A percentile compares a stretch with the other conserved stretches of the same genome.
These are phyloP conservation scores for Myocastor coypus DNA, from an alignment of 2,113 vertebrate genomes.

Conservation along the genomic window DNA sequence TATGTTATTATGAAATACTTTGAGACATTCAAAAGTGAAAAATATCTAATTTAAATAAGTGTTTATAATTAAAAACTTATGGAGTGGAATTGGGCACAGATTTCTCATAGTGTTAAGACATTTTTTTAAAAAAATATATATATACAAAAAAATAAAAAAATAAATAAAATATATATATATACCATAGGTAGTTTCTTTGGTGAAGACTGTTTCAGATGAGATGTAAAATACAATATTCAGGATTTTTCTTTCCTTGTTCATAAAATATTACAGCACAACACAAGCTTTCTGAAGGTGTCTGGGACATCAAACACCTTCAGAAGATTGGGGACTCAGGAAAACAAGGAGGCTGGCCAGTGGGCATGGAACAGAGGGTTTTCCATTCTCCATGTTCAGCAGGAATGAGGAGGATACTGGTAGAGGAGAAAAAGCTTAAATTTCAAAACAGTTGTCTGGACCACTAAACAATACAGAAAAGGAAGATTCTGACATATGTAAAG, in stretches of 20 bases:
- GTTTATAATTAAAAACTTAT: constrained; percentile 71
- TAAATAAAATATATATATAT: constrained; percentile 52
- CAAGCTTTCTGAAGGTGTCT: constrained; percentile 73
- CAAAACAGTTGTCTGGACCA: constrained; percentile 45
- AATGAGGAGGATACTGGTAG: constrained; percentile 50
- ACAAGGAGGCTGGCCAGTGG: constrained; percentile 69
- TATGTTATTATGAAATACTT: constrained; percentile 65
- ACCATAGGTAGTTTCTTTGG: constrained; percentile 72
- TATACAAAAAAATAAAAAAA: too few species aligned
- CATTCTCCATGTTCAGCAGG: constrained; percentile 43
- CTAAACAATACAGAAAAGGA: constrained; percentile 11
- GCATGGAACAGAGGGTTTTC: constrained; percentile 62
- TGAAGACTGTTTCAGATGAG: constrained; percentile 72
- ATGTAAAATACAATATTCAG: constrained; percentile 82
- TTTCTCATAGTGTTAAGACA: constrained; percentile 68
- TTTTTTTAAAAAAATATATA: not conserved
- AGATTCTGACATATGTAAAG: constrained; percentile 29
- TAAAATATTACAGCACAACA: constrained; percentile 78
- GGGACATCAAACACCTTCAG: constrained; percentile 77
- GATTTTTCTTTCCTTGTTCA: constrained; percentile 79
- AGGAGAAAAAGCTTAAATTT: constrained; percentile 51
- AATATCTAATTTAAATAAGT: constrained; percentile 63
- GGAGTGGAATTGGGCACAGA: constrained; percentile 53
- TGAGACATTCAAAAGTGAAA: constrained; percentile 61
- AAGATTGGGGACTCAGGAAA: constrained; percentile 73